Evolutionary conservation across 2,888 invertebrate species (phyloP), one percentile per base, ranked within the genome.

Genomic region (Cataglyphis altisquamis): DNA sequence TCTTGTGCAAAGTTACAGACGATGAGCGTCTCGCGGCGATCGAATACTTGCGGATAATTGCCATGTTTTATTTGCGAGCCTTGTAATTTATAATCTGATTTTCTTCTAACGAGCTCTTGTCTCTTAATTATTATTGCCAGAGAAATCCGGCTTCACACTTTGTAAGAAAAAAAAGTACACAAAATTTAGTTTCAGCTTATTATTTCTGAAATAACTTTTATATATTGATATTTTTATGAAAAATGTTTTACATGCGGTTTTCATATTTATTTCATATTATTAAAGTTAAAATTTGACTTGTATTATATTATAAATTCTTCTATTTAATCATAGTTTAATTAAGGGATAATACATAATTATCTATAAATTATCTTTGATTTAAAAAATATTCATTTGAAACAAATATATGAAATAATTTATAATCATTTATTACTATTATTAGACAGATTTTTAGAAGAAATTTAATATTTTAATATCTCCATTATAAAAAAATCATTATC

Each of bases 11-110:
- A 85, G 66, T 88, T 85, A 67, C 73, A 48, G 64, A 63, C 84
- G 55, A 60, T 86, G 84, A 87, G 84, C 83, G 86, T 32, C 41
- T 32, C 41, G 78, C 64, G 63, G 80, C 80, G 81, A 86, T 84
- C 73, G 80, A 66, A 87, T 87, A 84, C 39, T 86, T 80, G 84
- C 18, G 45, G 63, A 73, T 67, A 64, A 52, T 68, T 62, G 64
- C 18, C 18, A 18, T 60, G 12, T 82, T 60, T 73, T 52, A 67
- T 68, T 60, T 36, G 21, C 60, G 52, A 66, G 67, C 15, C 48
- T 81, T 67, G 63, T 57, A 62, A 45, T 21, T 45, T 45, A 48
- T 4, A 52, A 45, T 36, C 67, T 62, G 45, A 29, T 52, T 52
- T n/a, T n/a, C n/a, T 60, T 67, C 39, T 78, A 41, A 68, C 32